These are phyloP conservation scores for Sesia apiformis DNA, from an alignment of 2,888 invertebrate genomes.

Conservation along the genomic window DNA sequence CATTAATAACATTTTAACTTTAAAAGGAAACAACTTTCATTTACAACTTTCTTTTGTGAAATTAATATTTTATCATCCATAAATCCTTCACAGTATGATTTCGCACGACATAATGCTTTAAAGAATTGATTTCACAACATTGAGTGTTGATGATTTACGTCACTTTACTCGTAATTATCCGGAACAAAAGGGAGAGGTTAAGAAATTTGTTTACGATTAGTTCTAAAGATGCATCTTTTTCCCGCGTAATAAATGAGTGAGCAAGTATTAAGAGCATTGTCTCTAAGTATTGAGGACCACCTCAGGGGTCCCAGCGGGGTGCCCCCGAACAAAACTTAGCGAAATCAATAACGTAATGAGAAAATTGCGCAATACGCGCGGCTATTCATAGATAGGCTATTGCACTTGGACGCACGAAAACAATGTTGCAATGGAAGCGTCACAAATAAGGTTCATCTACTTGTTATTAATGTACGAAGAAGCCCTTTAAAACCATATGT, in stretches of 20 bases:
- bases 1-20: slow-evolving; percentile 28
- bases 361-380: slow-evolving; percentile 52
- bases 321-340: slow-evolving; percentile 50
- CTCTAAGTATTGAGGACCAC: slow-evolving; percentile 21
- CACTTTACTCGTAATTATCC: not conserved
- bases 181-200: not conserved
- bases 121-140: not conserved
- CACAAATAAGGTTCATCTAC: not conserved
- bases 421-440: slow-evolving; percentile 17
- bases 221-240: too few relatives aligned
- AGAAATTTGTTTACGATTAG: too few relatives aligned
- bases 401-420: slow-evolving; percentile 25
- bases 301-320: slow-evolving; percentile 40
- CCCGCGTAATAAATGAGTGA: slow-evolving; percentile 16
- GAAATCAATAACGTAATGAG: slow-evolving; percentile 70
- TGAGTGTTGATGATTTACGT: not conserved
- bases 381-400: slow-evolving; percentile 33
- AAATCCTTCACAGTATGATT: slow-evolving; percentile 24
- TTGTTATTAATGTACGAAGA: too few relatives aligned
- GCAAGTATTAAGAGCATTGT: slow-evolving; percentile 15
- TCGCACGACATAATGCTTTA: slow-evolving; percentile 11
- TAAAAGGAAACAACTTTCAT: slow-evolving; percentile 27
- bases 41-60: slow-evolving; percentile 33
- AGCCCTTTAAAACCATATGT: too few relatives aligned
- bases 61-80: slow-evolving; percentile 9